phyloP scores from a whole-genome alignment of 2,113 vertebrate genomes.

The Struthio camelus region DNA sequence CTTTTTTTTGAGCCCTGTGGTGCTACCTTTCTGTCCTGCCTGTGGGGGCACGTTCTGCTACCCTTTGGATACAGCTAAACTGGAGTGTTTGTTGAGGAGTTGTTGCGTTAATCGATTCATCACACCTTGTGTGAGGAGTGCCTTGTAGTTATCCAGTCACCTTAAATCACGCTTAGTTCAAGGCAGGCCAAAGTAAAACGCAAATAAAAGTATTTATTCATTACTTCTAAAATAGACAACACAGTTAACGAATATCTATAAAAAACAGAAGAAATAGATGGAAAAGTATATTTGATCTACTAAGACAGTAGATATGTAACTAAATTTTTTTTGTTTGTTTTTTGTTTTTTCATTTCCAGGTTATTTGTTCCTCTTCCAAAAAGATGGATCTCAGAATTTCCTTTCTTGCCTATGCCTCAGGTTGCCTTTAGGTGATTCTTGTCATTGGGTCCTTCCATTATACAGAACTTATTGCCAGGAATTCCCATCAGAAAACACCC shows the following conservation, averaged over 20 bases:
- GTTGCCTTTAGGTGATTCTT: not conserved
- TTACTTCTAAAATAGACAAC: not conserved
- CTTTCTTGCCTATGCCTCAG: not conserved
- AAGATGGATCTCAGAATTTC: not conserved
- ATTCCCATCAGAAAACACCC: not conserved
- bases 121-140: not conserved
- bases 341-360: not conserved
- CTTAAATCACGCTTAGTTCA: not conserved
- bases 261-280: not conserved
- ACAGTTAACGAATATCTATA: not conserved
- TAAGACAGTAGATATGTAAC: not conserved
- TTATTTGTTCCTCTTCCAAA: not conserved
- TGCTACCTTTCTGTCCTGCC: not conserved
- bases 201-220: not conserved
- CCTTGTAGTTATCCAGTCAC: not conserved
- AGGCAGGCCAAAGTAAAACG: not conserved
- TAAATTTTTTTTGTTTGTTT: not conserved
- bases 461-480: rapidly evolving
- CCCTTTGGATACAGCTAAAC: not conserved
- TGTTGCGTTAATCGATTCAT: not conserved
- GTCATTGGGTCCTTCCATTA: not conserved
- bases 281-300: not conserved
- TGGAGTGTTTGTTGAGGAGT: not conserved
- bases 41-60: not conserved
- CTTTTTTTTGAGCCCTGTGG: not conserved